Base-by-base conservation (phyloP, 2,888 invertebrate species). In the Papilio gigon region DNA sequence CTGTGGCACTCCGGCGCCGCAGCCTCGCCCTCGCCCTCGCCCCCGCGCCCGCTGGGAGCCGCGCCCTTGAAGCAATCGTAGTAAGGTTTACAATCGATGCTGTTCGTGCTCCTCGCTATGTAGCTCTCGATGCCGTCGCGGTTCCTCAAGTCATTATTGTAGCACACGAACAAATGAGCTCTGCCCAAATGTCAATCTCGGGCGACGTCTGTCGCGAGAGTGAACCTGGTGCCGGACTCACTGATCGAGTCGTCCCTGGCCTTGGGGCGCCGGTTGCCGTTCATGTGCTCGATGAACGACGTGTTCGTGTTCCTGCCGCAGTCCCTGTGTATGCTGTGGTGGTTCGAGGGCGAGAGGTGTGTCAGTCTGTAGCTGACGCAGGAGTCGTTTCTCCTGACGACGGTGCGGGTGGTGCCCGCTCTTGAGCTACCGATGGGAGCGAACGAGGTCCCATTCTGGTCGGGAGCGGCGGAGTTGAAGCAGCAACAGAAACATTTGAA, bases 401-500 rank as follows among this genome's bases (percentile, higher is more conserved):
- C 81, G 0, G 91, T 92, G 9, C 91, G 80, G 0, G 90, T 90
- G 0, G 90, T 91, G 0, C 90, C 88, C 0, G 89, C 87, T 70
- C 92, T 76, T 22, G 92, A 89, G 72, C 90, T 90, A 2, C 91
- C 92, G 4, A 90, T 86, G 0, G 89, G 90, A 0, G 88, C 89
- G 73, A 92, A 91, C 0, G 89, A 90, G 0, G 89, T 83, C 0
- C 91, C 90, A 71, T 89, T 91, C 66, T 87, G 85, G 22, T 89
- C 87, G 0, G 89, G 84, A 0, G 83, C 65, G 0, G 86, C 69
- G 0, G 80, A 71, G 6, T 80, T 73, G 47, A 78, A 82, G 67
- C 90, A 90, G 76, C 92, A 90, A 77, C 93, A 93, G 72, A 93
- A 85, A 73, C 94, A 95, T 78, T 94, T 94, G 83, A 94, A 94